Percentiles rank a stretch among this genome's conserved stretches.
Evolutionary conservation across 2,113 vertebrate genomes (phyloP).

Genomic region (Macroglossus sobrinus): DNA sequence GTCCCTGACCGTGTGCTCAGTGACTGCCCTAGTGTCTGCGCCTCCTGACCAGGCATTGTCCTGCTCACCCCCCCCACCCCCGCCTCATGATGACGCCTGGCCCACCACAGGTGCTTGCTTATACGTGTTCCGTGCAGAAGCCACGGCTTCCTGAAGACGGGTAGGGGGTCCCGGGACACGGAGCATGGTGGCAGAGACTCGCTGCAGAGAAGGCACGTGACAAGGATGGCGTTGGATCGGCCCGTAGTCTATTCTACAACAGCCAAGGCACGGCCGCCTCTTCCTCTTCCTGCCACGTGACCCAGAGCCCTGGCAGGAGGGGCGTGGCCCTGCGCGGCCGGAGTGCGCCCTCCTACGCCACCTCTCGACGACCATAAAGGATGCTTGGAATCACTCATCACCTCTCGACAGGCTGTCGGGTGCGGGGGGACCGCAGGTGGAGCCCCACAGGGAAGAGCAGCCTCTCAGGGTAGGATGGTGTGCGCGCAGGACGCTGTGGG

Average conservation of each 20-base stretch:
- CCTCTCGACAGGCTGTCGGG: not conserved
- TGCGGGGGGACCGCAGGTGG: fast-evolving
- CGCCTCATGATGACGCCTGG: not conserved
- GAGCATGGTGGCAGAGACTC: fast-evolving
- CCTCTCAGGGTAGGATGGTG: not conserved
- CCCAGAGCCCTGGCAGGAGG: not conserved
- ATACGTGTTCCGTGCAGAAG: fast-evolving
- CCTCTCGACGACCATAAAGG: not conserved
- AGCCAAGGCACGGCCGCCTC: fast-evolving
- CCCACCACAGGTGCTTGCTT: fast-evolving
- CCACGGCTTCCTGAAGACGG: not conserved
- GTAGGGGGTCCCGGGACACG: fast-evolving
- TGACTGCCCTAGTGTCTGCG: fast-evolving
- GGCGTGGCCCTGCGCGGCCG: not conserved
- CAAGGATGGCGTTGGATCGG: fast-evolving
- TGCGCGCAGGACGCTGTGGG: conserved; percentile 44
- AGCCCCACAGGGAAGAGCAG: fast-evolving
- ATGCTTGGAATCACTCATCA: not conserved
- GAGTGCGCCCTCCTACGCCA: fast-evolving
- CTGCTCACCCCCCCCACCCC: not conserved
- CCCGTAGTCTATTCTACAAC: not conserved
- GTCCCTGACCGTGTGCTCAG: fast-evolving
- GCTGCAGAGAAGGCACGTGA: fast-evolving
- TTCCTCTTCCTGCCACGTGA: fast-evolving
- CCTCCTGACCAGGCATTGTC: fast-evolving